phyloP scores from a whole-genome alignment of 2,113 vertebrate genomes.

The Thermophis baileyi region DNA sequence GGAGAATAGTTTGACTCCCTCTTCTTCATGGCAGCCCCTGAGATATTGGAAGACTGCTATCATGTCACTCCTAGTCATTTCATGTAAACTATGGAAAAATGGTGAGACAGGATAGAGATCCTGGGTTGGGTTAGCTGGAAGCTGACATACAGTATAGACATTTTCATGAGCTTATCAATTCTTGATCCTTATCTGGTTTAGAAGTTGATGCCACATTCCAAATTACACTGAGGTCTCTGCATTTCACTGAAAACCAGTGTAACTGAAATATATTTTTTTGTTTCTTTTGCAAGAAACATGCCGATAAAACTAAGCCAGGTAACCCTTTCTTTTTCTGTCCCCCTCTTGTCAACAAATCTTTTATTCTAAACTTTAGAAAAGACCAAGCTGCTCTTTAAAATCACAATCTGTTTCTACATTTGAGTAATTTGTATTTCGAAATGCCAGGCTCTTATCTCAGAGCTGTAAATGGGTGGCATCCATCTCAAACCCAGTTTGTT shows the following conservation, averaged over 20 bases:
- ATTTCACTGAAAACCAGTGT: neutral
- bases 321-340: rapidly evolving
- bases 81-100: neutral
- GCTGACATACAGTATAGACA: neutral
- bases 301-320: neutral
- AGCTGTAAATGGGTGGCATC: slow-evolving; percentile 56
- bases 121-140: neutral
- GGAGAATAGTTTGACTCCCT: neutral
- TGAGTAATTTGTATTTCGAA: slow-evolving; percentile 65
- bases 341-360: rapidly evolving
- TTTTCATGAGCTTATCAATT: neutral
- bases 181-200: neutral
- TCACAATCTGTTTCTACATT: slow-evolving; percentile 48
- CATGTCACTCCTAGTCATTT: neutral
- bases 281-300: neutral
- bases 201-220: neutral
- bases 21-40: neutral
- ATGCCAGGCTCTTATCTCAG: slow-evolving; percentile 55
- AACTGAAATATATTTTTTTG: neutral
- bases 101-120: neutral
- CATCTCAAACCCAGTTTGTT: slow-evolving; percentile 65
- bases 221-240: neutral
- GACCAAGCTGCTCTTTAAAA: slow-evolving; percentile 26
- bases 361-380: slow-evolving; percentile 13
- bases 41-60: neutral